Evolutionary conservation across 2,113 vertebrate genomes (phyloP), one percentile per base, ranked within the genome.

Genomic region (Nothoprocta pentlandii): DNA sequence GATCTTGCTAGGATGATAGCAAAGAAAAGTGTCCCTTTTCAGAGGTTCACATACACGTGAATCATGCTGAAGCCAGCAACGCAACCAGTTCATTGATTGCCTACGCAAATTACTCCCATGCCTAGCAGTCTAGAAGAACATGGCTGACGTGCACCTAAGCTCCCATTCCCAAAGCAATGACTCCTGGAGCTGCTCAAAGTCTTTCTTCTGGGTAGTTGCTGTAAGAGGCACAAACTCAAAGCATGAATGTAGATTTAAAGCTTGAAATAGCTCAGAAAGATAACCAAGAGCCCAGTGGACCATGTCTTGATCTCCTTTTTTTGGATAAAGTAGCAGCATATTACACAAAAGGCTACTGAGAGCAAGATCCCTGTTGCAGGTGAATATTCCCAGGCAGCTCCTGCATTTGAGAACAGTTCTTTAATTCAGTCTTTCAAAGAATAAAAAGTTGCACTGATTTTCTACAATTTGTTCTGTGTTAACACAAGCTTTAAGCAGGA

Each of bases 231-330:
- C 9, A 44, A 74, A 51, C 64, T 69, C 32, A 41, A 75, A 41
- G 6, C 10, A 10, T 41, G n/a, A 69, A 64, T 28, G 11, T 47
- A 34, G 23, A 34, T 6, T 71, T 59, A n/a, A 84, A 70, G 20
- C 49, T 44, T 47, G 25, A 80, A 91, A 61, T 8, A 25, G 23
- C 21, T 23, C 16, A 46, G 9, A 62, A 9, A 59, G 51, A 56
- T 58, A 11, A 85, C 25, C n/a, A 47, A 63, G 16, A 47, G 2
- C 10, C 12, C 23, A 30, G 21, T 42, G 2, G 1, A 44, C 34
- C 0, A 0, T 39, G 49, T 13, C 66, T 51, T 82, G 34, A 30
- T 25, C 4, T 0, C 22, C 47, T 79, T 91, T 39, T 11, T 22
- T 59, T 3, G 51, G 42, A 41, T 12, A 70, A 16, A 77, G 17